Evolutionary conservation across 92 coral and sea anemone genomes (phyloP), one percentile per base, ranked within the genome.

Genomic region (Pocillopora meandrina): DNA sequence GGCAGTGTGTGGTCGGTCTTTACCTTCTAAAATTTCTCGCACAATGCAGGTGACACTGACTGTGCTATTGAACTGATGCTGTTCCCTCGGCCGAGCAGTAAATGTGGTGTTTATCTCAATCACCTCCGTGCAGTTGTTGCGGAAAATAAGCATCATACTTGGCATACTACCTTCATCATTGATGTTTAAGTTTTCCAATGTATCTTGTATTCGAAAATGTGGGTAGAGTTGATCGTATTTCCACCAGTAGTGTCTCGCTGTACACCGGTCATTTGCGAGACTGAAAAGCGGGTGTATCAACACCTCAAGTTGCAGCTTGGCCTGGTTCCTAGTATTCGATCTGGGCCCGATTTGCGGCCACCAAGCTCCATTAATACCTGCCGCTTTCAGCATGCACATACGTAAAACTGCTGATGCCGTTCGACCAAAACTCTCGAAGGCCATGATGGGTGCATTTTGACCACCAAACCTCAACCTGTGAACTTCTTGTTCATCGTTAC

Each of bases 341-440:
- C 0, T 1, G 0, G 0, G 15, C 10, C 89, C 80, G 11, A 76
- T 17, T n/a, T 34, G 12, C 12, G 91, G 91, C 91, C 91, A 88
- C 1, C 13, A 76, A 0, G 6, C 17, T 34, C n/a, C 19, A 10
- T 56, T 20, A 31, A 88, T 62, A 58, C 68, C 17, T 16, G 67
- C 52, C 14, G 91, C 91, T 47, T 59, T 13, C 17, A 88, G 55
- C 91, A 88, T 88, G 62, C 87, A 84, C 91, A 88, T 88, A 23
- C 91, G 89, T 4, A 71, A 7, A 61, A 84, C 84, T 26, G 85
- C 56, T 13, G 91, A 84, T 9, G 91, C 91, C 18, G 85, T 88
- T 56, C 69, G 78, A 26, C 77, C 89, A 72, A 88, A 88, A 18
- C 65, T 75, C 20, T 66, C 13, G 16, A 69, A 0, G 33, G 62